phyloP scores from a whole-genome alignment of 2,888 invertebrate species.

The Clivina fossor region DNA sequence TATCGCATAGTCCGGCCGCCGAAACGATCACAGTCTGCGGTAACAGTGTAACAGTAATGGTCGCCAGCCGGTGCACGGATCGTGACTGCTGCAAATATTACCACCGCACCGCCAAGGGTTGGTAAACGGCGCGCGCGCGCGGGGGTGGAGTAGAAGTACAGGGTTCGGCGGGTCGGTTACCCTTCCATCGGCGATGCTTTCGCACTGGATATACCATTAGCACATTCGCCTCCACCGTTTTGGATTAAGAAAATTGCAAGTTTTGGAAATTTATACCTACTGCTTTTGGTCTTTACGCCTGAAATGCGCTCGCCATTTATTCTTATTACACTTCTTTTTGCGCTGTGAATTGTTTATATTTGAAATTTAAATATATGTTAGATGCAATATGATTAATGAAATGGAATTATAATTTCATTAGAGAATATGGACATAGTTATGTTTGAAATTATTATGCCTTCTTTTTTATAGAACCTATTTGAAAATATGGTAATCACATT shows the following conservation, averaged over 20 bases:
- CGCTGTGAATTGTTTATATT: too few species aligned
- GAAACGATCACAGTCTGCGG: conserved; percentile 42
- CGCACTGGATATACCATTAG: conserved; percentile 24
- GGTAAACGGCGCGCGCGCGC: not conserved
- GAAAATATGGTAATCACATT: too few species aligned
- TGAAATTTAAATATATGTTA: too few species aligned
- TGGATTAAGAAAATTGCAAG: conserved; percentile 32
- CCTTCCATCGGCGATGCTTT: conserved; percentile 16
- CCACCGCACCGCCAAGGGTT: conserved; percentile 25
- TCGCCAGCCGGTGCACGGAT: conserved; percentile 50
- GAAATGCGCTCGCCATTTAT: too few species aligned
- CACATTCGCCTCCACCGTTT: conserved; percentile 24
- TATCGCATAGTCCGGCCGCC: conserved; percentile 42
- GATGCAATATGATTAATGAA: too few species aligned
- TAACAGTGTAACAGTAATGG: conserved; percentile 38
- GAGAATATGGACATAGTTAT: too few species aligned
- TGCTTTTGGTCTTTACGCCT: too few species aligned
- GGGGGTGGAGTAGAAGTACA: not conserved
- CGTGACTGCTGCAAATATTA: conserved; percentile 51
- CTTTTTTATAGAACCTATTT: too few species aligned
- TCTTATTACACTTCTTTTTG: too few species aligned
- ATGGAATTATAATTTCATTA: too few species aligned
- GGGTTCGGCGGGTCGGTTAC: not conserved
- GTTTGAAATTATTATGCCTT: too few species aligned
- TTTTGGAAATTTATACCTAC: conserved; percentile 21